Evolutionary conservation across 2,113 vertebrate species (phyloP).

Genomic region (Brachionichthys hirsutus): DNA sequence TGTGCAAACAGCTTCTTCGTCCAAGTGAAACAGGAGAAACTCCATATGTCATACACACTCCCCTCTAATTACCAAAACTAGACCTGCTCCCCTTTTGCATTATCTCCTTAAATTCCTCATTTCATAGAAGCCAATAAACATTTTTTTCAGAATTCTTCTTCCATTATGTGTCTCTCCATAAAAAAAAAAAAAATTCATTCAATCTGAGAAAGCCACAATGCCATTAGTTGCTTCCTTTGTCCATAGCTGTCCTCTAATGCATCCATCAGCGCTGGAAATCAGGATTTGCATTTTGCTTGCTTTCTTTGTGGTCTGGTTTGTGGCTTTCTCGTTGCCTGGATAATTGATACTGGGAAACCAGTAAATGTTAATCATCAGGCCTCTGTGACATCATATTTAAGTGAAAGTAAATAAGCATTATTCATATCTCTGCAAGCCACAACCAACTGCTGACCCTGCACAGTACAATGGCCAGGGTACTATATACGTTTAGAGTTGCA

Average conservation of each 20-base stretch:
- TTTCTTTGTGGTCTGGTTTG: slow-evolving; percentile 7
- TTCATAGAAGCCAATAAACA: background rate
- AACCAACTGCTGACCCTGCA: slow-evolving; percentile 7
- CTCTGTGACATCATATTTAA: slow-evolving; percentile 38
- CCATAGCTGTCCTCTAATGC: slow-evolving; percentile 37
- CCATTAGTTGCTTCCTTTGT: slow-evolving; percentile 40
- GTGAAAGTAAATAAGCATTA: slow-evolving; percentile 46
- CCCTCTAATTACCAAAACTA: slow-evolving; percentile 37
- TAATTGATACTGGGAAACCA: slow-evolving; percentile 57
- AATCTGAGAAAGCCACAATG: slow-evolving; percentile 31
- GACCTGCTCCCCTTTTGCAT: background rate
- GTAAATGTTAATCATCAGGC: slow-evolving; percentile 61
- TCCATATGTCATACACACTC: background rate
- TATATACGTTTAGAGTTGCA: too few species aligned
- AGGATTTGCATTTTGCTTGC: background rate
- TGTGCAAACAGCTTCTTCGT: slow-evolving; percentile 46
- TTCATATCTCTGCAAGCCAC: slow-evolving; percentile 50
- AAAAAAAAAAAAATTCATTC: slow-evolving; percentile 13
- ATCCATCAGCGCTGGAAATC: slow-evolving; percentile 1
- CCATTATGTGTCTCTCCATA: slow-evolving; percentile 7
- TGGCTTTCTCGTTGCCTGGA: slow-evolving; percentile 31
- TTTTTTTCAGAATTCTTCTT: slow-evolving; percentile 9
- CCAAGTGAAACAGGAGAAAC: slow-evolving; percentile 41
- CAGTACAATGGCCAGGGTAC: too few species aligned
- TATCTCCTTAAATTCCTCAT: background rate